These are phyloP conservation scores for Caenorhabditis drosophilae DNA, from an alignment of 2,888 invertebrate species.

Conservation along the genomic window DNA sequence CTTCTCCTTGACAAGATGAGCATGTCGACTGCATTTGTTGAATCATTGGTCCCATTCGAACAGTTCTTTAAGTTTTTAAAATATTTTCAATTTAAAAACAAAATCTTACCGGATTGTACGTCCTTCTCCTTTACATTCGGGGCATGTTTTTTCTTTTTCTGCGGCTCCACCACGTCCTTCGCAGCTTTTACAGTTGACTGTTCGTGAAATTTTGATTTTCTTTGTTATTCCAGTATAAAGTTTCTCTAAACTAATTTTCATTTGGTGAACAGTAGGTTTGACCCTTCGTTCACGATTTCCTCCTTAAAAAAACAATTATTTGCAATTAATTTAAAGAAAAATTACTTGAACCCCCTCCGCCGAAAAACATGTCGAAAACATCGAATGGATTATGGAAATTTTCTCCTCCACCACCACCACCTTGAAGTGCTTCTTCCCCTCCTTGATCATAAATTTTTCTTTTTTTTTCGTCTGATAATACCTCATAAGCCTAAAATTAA, in stretches of 20 bases:
- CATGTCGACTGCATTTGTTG: constrained; percentile 82
- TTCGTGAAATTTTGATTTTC: constrained; percentile 93
- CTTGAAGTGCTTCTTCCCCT: constrained; percentile 93
- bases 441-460: constrained; percentile 88
- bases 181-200: constrained; percentile 93
- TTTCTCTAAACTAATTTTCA: constrained; percentile 89
- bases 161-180: constrained; percentile 86
- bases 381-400: constrained; percentile 93
- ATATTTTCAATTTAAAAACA: too few relatives aligned
- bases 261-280: constrained; percentile 86
- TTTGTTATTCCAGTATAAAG: constrained; percentile 90
- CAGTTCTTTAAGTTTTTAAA: too few relatives aligned
- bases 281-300: constrained; percentile 76
- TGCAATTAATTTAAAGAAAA: background rate
- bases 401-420: constrained; percentile 72
- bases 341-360: constrained; percentile 73
- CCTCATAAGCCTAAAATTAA: constrained; percentile 85
- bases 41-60: constrained; percentile 75
- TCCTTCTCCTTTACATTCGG: constrained; percentile 86
- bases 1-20: constrained; percentile 82
- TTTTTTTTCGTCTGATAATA: constrained; percentile 91
- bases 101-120: constrained; percentile 77
- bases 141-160: constrained; percentile 85
- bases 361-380: constrained; percentile 97
- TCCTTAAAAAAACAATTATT: constrained; percentile 14